These are phyloP conservation scores for Pseudorhiza aurosa DNA, from an alignment of 30 jellyfish, hydroid and myxozoan genomes.

Conservation along the genomic window DNA sequence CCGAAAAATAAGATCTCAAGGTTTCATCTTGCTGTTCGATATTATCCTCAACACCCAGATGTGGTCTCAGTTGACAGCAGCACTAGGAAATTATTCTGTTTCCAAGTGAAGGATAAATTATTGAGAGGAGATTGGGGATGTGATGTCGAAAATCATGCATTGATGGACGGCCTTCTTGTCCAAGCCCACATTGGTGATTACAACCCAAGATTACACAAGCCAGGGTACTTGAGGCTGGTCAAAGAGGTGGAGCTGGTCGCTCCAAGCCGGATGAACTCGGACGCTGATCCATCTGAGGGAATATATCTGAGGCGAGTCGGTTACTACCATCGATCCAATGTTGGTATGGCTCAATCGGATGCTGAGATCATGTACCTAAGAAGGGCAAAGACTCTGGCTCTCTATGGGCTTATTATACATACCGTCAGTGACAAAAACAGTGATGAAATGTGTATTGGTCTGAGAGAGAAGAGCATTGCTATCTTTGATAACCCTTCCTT, in stretches of 20 bases:
- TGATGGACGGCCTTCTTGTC: slow-evolving; percentile 60
- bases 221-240: slow-evolving; percentile 39
- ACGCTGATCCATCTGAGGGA: slow-evolving; percentile 27
- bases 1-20: slow-evolving; percentile 31
- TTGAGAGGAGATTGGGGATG: slow-evolving; percentile 72
- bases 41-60: slow-evolving; percentile 77
- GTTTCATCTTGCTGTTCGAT: slow-evolving; percentile 53
- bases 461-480: slow-evolving; percentile 56
- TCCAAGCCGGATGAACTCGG: slow-evolving; percentile 66
- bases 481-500: slow-evolving; percentile 40
- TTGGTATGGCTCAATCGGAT: slow-evolving; percentile 52
- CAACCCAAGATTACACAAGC: slow-evolving; percentile 28
- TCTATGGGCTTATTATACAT: slow-evolving; percentile 53
- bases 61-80: slow-evolving; percentile 40
- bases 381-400: slow-evolving; percentile 37
- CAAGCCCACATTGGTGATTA: slow-evolving; percentile 63
- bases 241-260: slow-evolving; percentile 52
- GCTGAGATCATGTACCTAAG: slow-evolving; percentile 33
- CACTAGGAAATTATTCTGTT: slow-evolving; percentile 49
- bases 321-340: slow-evolving; percentile 17
- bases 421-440: slow-evolving; percentile 27
- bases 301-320: slow-evolving; percentile 39
- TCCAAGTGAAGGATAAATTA: slow-evolving; percentile 62
- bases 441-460: slow-evolving; percentile 39
- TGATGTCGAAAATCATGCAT: slow-evolving; percentile 70